These are phyloP conservation scores for Gymnobelideus leadbeateri DNA, from an alignment of 2,113 vertebrate genomes.

Conservation along the genomic window DNA sequence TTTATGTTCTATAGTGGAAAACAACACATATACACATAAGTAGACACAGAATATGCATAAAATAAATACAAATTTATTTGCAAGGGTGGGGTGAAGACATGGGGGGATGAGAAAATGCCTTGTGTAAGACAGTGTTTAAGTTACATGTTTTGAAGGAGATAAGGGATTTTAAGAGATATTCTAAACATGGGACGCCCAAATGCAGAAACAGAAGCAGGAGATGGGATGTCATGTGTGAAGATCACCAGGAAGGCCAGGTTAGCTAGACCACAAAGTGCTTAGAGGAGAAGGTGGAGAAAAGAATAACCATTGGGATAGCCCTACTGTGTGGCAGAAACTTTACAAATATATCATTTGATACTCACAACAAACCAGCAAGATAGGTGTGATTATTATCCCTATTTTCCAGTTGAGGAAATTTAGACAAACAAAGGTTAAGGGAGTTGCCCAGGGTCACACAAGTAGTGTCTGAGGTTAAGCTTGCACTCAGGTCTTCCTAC, in stretches of 20 bases:
- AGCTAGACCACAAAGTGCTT: not conserved
- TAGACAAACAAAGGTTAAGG: not conserved
- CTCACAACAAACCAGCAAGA: not conserved
- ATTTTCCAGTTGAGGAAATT: not conserved
- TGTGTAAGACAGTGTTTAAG: no score
- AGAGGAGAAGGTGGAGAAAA: not conserved
- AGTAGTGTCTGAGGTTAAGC: not conserved
- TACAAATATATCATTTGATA: not conserved
- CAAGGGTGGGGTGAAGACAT: not conserved
- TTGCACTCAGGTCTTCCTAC: not conserved
- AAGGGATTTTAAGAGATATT: not conserved
- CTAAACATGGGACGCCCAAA: not conserved
- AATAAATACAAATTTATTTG: not conserved
- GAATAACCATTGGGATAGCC: not conserved
- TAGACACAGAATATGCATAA: not conserved
- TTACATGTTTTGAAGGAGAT: not conserved
- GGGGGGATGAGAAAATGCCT: not conserved
- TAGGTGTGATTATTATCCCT: not conserved
- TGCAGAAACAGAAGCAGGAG: not conserved
- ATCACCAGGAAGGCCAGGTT: not conserved
- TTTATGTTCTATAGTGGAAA: not conserved
- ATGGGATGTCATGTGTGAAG: not conserved
- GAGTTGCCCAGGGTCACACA: not conserved
- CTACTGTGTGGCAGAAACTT: not conserved
- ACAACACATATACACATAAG: not conserved